Percentiles rank a stretch among this genome's conserved stretches.
Conservation (phyloP, 2,888 invertebrate species). For the Malachius bipustulatus region DNA sequence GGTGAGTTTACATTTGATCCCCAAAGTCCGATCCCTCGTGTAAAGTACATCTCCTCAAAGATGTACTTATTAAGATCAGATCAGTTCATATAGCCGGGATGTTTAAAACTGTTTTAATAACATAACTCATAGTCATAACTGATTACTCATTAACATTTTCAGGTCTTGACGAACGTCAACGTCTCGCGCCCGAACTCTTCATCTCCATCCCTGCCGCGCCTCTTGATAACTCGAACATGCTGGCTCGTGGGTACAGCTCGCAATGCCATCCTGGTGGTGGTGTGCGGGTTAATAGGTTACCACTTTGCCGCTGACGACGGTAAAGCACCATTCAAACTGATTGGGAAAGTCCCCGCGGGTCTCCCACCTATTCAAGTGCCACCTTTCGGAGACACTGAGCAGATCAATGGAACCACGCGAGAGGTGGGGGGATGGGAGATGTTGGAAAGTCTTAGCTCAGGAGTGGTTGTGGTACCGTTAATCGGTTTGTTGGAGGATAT, state of each 20-base stretch:
- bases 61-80: too few relatives aligned
- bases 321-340: slow-evolving; percentile 53
- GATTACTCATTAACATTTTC: too few relatives aligned
- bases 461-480: slow-evolving; percentile 74
- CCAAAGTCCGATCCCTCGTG: too few relatives aligned
- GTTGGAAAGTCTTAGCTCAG: slow-evolving; percentile 69
- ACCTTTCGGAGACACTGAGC: slow-evolving; percentile 51
- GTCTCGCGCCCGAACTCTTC: too few relatives aligned
- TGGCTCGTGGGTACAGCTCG: slow-evolving; percentile 72
- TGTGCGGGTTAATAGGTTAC: slow-evolving; percentile 59
- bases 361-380: slow-evolving; percentile 55
- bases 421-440: slow-evolving; percentile 52
- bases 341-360: slow-evolving; percentile 66
- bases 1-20: slow-evolving; percentile 39
- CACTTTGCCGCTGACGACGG: slow-evolving; percentile 42
- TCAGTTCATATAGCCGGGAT: too few relatives aligned
- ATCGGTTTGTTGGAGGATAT: slow-evolving; percentile 83
- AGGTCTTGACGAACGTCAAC: too few relatives aligned
- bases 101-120: background rate
- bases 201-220: too few relatives aligned
- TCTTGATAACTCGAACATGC: too few relatives aligned
- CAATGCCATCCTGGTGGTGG: slow-evolving; percentile 73
- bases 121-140: background rate
- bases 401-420: slow-evolving; percentile 37
- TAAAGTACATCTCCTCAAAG: too few relatives aligned